A percentile compares a stretch with the other conserved stretches of the same genome.
phyloP scores from a whole-genome alignment of 2,113 vertebrate genomes.

The Ammodytes dubius region DNA sequence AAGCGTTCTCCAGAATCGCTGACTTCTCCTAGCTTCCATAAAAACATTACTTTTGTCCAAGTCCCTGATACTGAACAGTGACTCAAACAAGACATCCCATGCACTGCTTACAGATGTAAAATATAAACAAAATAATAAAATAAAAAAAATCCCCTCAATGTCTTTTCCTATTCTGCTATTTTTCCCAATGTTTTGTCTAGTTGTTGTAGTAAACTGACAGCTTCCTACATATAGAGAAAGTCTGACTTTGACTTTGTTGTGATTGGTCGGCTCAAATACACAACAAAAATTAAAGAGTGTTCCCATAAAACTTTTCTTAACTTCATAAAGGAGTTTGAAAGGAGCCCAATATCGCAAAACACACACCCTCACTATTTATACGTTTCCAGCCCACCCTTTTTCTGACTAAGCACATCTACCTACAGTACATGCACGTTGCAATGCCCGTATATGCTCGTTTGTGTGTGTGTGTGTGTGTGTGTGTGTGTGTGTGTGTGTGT shows the following conservation, averaged over 20 bases:
- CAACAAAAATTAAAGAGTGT: not conserved
- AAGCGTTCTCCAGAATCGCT: no score
- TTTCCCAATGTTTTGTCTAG: conserved; percentile 10
- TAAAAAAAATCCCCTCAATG: not conserved
- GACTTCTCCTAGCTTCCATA: not conserved
- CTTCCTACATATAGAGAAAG: conserved; percentile 27
- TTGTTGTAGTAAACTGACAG: conserved; percentile 32
- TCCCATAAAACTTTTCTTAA: conserved; percentile 11
- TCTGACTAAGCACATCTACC: conserved; percentile 4
- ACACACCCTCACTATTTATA: not conserved
- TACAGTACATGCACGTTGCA: conserved; percentile 7
- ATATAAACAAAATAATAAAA: conserved; percentile 1
- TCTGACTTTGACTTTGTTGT: conserved; percentile 31
- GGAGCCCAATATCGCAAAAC: conserved; percentile 7
- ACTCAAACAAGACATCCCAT: conserved; percentile 11
- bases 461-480: no score
- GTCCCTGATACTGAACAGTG: conserved; percentile 20
- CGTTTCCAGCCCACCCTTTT: not conserved
- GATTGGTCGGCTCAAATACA: conserved; percentile 24
- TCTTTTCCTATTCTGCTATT: conserved; percentile 11
- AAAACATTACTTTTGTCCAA: not conserved
- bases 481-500: no score
- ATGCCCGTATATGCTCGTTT: not conserved
- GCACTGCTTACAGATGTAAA: not conserved
- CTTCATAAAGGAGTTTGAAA: conserved; percentile 25